phyloP scores from a whole-genome alignment of 2,797 vertebrate species.

The Gephyroberyx darwinii region DNA sequence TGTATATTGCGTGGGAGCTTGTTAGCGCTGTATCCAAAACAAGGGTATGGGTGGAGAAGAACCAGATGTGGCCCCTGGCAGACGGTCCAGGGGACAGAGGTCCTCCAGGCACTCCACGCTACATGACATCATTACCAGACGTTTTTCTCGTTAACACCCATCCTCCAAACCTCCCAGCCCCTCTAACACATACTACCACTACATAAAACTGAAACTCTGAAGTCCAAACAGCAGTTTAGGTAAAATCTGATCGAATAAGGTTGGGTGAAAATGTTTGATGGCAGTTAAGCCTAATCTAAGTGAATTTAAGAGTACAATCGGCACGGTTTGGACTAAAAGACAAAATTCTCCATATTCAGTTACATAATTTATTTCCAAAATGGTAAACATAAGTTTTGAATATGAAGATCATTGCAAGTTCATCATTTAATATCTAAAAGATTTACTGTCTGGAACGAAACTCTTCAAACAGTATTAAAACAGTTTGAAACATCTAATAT shows the following conservation, averaged over 20 bases:
- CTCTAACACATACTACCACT: background rate
- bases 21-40: slow-evolving; percentile 75
- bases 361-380: slow-evolving; percentile 12
- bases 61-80: slow-evolving; percentile 76
- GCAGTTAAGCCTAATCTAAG: slow-evolving; percentile 14
- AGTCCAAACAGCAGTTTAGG: too few species aligned
- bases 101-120: slow-evolving; percentile 51
- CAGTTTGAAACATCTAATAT: background rate
- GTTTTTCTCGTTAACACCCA: slow-evolving; percentile 68
- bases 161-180: slow-evolving; percentile 23
- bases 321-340: background rate
- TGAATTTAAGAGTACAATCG: slow-evolving; percentile 21
- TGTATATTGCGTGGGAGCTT: slow-evolving; percentile 61
- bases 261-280: slow-evolving; percentile 11
- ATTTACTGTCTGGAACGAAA: background rate
- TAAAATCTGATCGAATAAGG: too few species aligned
- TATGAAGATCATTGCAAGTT: too few species aligned
- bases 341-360: background rate
- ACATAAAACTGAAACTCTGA: too few species aligned
- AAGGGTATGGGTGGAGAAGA: slow-evolving; percentile 68
- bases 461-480: background rate
- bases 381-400: background rate
- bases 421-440: too few species aligned
- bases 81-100: slow-evolving; percentile 46
- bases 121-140: slow-evolving; percentile 74